These are phyloP conservation scores for Papilio elwesi DNA, from an alignment of 2,888 invertebrate species.

Conservation along the genomic window DNA sequence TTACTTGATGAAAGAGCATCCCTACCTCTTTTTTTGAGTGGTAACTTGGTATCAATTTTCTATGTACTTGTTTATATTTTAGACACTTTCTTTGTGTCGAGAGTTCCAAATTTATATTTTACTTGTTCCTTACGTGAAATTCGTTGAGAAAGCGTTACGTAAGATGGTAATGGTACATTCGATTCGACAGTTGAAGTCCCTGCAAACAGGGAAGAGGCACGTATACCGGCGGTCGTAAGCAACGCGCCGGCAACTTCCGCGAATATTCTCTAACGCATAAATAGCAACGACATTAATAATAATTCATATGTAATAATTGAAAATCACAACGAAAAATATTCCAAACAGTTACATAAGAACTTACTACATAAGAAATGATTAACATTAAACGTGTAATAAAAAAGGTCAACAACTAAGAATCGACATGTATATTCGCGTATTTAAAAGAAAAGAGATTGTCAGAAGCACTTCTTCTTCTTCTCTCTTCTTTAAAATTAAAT, in stretches of 20 bases:
- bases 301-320: slow-evolving; percentile 39
- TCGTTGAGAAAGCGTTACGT: background rate
- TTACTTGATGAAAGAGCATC: too few species aligned
- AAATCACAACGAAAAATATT: slow-evolving; percentile 24
- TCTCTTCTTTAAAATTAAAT: too few species aligned
- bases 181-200: slow-evolving; percentile 3
- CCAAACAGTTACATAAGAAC: background rate
- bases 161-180: background rate
- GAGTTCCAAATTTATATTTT: too few species aligned
- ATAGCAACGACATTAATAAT: slow-evolving; percentile 37
- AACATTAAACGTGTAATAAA: background rate
- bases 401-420: background rate
- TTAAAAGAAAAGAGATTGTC: too few species aligned
- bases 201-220: slow-evolving; percentile 13
- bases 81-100: too few species aligned
- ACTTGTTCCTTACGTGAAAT: too few species aligned
- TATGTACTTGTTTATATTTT: too few species aligned
- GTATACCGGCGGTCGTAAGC: slow-evolving; percentile 22
- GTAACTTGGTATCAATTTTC: too few species aligned
- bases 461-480: too few species aligned
- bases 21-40: too few species aligned
- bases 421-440: too few species aligned
- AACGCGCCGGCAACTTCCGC: slow-evolving; percentile 34
- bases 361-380: background rate
- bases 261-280: slow-evolving; percentile 32